Base-by-base conservation (phyloP, 2,797 vertebrate species). In the Lemur catta region DNA sequence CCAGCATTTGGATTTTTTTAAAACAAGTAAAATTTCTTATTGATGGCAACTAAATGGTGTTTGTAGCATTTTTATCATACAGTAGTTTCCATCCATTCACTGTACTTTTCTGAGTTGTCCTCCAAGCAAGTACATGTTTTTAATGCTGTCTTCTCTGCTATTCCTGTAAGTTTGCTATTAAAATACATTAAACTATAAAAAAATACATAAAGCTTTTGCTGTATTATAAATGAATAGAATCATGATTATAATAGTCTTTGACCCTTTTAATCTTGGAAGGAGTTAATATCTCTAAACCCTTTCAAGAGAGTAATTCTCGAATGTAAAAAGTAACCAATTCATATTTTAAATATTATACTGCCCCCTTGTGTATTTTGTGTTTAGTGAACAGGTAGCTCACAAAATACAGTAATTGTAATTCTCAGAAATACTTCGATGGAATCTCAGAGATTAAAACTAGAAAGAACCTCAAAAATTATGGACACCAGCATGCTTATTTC, bases 51-150 rank as follows among this genome's bases (percentile, higher is more conserved):
- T 99, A 98, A 98, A 98, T 98, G 98, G 98, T 98, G 98, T 99
- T 99, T 98, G 98, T 98, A 99, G 98, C 98, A 98, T 99, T 99
- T 99, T 98, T 98, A 98, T 98, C 98, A 98, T 98, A 98, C 97
- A 97, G 98, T 99, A 98, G 98, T 98, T 98, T 98, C 98, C 98
- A 98, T 98, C 98, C 98, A 98, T 98, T 98, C 98, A 98, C 98
- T 98, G 98, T 98, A 98, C 98, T 98, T 98, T 99, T 99, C 98
- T 98, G 98, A 98, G 98, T 98, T 99, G 98, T 99, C 98, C 98
- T 98, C 98, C 98, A 98, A 98, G 96, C 71, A 74, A 74, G 43
- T 72, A 30, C 26, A 30, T 74, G 43, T 65, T 65, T 65, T n/a
- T n/a, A 65, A 65, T 65, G 33, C 98, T 98, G 98, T 98, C 98